phyloP scores from a whole-genome alignment of 1,140 invertebrate species.

The Trypoxylus dichotomus region DNA sequence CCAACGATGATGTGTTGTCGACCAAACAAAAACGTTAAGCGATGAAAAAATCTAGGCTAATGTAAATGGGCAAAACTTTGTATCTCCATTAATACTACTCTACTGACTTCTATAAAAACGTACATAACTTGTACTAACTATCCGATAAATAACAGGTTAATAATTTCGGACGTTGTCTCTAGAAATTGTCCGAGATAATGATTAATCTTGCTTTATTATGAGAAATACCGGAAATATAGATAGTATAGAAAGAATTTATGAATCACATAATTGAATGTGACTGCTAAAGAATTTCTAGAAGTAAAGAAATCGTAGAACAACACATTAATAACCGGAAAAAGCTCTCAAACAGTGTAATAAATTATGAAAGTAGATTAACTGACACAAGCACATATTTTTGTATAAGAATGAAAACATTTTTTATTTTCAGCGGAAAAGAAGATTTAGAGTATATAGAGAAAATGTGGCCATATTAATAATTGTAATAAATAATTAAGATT shows the following conservation, averaged over 20 bases:
- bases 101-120: neutral
- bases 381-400: no score
- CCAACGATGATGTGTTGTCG: neutral
- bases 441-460: no score
- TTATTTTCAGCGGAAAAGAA: no score
- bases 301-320: no score
- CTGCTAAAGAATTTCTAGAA: neutral
- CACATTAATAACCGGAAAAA: no score
- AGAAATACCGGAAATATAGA: neutral
- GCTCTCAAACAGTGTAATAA: no score
- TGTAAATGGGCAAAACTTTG: neutral
- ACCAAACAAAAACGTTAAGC: neutral
- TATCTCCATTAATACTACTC: neutral
- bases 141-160: neutral
- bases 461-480: no score
- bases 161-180: neutral
- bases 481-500: no score
- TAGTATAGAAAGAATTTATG: neutral
- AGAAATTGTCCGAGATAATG: neutral
- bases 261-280: neutral
- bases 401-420: no score
- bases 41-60: neutral
- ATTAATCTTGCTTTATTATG: neutral
- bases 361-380: no score
- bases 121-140: neutral